phyloP scores from a whole-genome alignment of 2,888 invertebrate species.

The Tenthredo amoena region DNA sequence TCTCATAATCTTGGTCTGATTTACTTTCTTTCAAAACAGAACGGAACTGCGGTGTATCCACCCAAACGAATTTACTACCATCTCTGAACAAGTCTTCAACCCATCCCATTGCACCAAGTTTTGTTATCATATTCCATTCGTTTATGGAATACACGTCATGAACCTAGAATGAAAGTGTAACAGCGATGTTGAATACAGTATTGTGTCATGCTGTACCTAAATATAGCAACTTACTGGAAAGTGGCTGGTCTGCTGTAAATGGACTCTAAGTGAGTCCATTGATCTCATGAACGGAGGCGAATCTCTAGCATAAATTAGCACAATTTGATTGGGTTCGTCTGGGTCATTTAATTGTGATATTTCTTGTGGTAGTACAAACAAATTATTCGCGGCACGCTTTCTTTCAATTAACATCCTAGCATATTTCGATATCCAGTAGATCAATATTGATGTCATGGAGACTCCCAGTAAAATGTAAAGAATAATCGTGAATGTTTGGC shows the following conservation, averaged over 20 bases:
- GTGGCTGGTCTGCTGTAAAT: background rate
- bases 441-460: background rate
- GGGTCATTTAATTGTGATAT: background rate
- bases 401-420: background rate
- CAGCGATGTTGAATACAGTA: background rate
- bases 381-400: background rate
- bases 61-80: slow-evolving; percentile 26
- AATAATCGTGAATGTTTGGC: background rate
- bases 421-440: slow-evolving; percentile 10
- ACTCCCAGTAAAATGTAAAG: background rate
- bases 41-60: slow-evolving; percentile 38
- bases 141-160: slow-evolving; percentile 4
- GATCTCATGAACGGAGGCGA: background rate
- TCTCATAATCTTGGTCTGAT: background rate
- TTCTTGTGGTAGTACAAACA: background rate
- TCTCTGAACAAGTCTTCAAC: background rate
- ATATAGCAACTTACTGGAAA: slow-evolving; percentile 11
- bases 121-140: background rate
- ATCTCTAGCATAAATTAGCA: slow-evolving; percentile 11
- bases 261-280: background rate
- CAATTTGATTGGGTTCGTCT: background rate
- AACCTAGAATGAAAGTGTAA: slow-evolving; percentile 13
- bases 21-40: background rate
- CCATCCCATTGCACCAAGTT: slow-evolving; percentile 1
- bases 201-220: background rate